Base-by-base conservation (phyloP, 2,113 vertebrate species). In the Orthonyx spaldingii region DNA sequence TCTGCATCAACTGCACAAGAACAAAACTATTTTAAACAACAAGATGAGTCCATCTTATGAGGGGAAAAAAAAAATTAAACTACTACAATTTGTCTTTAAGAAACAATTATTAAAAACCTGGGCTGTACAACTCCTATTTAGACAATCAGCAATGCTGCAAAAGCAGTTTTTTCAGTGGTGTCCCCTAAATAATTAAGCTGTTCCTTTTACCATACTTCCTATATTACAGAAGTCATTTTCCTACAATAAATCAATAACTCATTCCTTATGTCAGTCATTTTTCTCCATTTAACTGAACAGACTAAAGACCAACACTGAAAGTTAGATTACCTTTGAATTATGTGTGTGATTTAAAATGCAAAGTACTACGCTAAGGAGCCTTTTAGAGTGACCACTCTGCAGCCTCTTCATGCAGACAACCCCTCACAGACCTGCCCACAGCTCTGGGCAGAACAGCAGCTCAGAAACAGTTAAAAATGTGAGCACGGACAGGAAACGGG, bases 251-350 rank as follows among this genome's bases (percentile, higher is more conserved):
- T 98, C 98, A 98, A 98, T 98, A 98, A 98, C 97, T 98, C 97
- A 98, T 97, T 96, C 96, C 96, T 97, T 97, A 97, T 91, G 95
- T 97, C 98, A 98, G 96, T 98, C 98, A 98, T 98, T 98, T 98
- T 97, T 98, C 98, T 98, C 98, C 98, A 98, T 98, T 98, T 98
- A 98, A 98, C 97, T 95, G 97, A 98, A 98, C 89, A 63, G 97
- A 97, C 97, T 95, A 94, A 98, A 97, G 98, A 97, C 97, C 95
- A 65, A 98, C 98, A 98, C 97, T 98, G 98, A 96, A 98, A 98
- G 98, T 98, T 98, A 98, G 98, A 99, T 99, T 99, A 99, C 98
- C 96, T 98, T 97, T 99, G 99, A 99, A 99, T 99, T 99, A 99
- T 99, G 98, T 94, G 97, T 76, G 68, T 97, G 97, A 99, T 99